These are phyloP conservation scores for Phrynocephalus guinanensis DNA, from an alignment of 2,797 vertebrate genomes.

Conservation along the genomic window DNA sequence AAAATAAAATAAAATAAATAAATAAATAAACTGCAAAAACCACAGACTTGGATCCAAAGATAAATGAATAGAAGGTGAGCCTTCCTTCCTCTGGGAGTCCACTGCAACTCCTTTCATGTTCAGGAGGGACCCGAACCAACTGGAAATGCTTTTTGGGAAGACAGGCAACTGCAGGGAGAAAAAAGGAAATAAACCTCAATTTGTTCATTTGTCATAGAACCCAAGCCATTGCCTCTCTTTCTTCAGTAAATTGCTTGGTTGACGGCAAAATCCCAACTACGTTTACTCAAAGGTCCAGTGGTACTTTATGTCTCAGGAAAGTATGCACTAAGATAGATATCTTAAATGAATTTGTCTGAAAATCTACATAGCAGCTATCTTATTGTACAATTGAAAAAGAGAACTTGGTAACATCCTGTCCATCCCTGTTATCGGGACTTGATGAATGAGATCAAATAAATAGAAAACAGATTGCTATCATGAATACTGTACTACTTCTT, in stretches of 20 bases:
- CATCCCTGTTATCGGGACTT: not conserved
- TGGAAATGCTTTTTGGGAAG: not conserved
- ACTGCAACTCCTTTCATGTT: not conserved
- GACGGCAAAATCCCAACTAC: not conserved
- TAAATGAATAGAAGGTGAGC: not conserved
- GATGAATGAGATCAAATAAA: not conserved
- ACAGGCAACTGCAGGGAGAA: not conserved
- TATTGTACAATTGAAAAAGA: not conserved
- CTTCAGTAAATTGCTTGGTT: not conserved
- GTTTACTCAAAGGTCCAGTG: not conserved
- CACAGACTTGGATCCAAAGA: not conserved
- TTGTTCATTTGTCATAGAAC: not conserved
- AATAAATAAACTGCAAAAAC: not conserved
- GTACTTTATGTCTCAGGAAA: not conserved
- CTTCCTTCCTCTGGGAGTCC: not conserved
- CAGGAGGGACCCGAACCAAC: no score
- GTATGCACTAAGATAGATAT: not conserved
- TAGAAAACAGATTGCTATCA: not conserved
- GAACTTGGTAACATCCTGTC: not conserved
- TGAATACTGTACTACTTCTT: not conserved
- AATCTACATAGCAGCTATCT: not conserved
- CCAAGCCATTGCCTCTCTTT: not conserved
- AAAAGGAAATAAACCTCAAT: no score
- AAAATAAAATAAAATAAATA: no score
- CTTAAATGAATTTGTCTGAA: not conserved